These are phyloP conservation scores for Parasteatoda lunata DNA, from an alignment of 2,888 invertebrate species.

Conservation along the genomic window DNA sequence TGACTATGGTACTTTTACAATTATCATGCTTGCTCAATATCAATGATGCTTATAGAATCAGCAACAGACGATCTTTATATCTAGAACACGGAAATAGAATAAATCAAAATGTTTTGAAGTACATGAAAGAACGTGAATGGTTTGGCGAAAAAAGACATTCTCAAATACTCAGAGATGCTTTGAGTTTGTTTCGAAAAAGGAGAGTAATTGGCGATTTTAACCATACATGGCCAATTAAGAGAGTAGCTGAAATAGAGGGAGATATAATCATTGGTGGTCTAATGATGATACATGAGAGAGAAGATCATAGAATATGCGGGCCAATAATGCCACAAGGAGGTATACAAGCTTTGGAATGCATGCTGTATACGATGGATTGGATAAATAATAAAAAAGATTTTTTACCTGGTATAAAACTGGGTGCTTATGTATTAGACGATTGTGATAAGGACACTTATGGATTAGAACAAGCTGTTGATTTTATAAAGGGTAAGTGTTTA, in stretches of 20 bases:
- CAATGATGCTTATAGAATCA: not conserved
- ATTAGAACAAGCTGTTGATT: constrained; percentile 95
- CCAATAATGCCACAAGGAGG: constrained; percentile 94
- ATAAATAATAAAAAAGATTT: constrained; percentile 81
- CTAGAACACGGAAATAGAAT: not conserved
- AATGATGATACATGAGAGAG: constrained; percentile 96
- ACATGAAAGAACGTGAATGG: not conserved
- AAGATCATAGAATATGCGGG: constrained; percentile 90
- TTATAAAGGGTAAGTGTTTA: constrained; percentile 87
- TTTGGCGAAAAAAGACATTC: not conserved
- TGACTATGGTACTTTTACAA: not conserved
- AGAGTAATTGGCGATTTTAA: constrained; percentile 6
- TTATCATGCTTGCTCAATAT: not conserved
- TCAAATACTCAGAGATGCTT: not conserved
- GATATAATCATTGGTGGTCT: constrained; percentile 91
- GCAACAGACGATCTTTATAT: not conserved
- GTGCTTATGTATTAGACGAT: constrained; percentile 92
- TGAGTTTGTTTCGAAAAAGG: not conserved
- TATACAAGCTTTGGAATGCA: constrained; percentile 87
- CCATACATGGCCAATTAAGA: constrained; percentile 85
- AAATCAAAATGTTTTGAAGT: not conserved
- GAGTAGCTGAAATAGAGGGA: constrained; percentile 90
- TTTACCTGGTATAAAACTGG: constrained; percentile 85
- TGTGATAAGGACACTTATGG: constrained; percentile 97
- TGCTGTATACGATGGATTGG: constrained; percentile 91